Base-by-base conservation (phyloP, 2,888 invertebrate genomes). In the Ryuthela nishihirai region DNA sequence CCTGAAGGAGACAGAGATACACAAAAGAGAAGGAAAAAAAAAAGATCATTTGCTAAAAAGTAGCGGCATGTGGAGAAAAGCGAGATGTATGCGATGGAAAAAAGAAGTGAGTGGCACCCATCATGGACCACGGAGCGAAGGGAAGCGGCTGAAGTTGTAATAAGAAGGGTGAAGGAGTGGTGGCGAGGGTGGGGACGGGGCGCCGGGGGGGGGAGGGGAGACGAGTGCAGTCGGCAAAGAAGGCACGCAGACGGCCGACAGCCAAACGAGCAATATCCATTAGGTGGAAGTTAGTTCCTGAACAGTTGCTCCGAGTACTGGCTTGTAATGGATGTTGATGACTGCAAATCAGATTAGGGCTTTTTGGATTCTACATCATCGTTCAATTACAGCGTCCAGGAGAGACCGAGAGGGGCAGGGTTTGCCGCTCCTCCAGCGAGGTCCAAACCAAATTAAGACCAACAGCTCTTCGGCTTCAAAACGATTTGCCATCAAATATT, bases 401-500 rank as follows among this genome's bases (percentile, higher is more conserved):
- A 54, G 42, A 15, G 32, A 12, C 15, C 12, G 32, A 12, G 32
- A 32, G 32, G 15, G 32, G 2, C 32, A n/a, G 32, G n/a, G 17
- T n/a, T n/a, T 38, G 45, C 21, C 21, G 40, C 25, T 5, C 21
- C 32, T 23, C 43, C 29, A 17, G 5, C 32, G 36, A 24, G 29
- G 32, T 32, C 12, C 35, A 61, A 64, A 56, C 56, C 53, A 61
- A 64, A 61, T 62, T 62, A 62, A 58, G 58, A 62, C 50, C 58
- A 58, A 62, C 61, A 56, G 56, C 64, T 56, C 54, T 54, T 64
- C 60, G 50, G 45, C 44, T 61, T 44, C 46, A 54, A 58, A 62
- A 58, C 62, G 58, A 61, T 64, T 64, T 61, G 50, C 54, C 54
- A 64, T 64, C 56, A 64, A 64, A 61, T 64, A 64, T 64, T 64